A percentile compares a stretch with the other conserved stretches of the same genome.
Conservation (phyloP, 2,888 invertebrate species). For the Acronicta leporina region DNA sequence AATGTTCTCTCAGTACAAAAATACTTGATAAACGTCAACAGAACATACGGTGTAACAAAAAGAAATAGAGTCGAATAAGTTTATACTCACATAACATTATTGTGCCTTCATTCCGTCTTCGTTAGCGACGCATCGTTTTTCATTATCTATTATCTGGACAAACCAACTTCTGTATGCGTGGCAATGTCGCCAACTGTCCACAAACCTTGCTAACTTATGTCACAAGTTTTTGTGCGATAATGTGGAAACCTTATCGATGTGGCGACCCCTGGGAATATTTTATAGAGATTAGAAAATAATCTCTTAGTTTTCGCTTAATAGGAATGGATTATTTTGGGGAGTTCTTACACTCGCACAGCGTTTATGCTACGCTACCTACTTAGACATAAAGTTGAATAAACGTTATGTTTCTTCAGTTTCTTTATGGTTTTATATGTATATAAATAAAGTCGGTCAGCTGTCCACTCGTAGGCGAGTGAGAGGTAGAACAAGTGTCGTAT, state of each 20-base stretch:
- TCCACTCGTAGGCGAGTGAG: conserved; percentile 53
- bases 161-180: conserved; percentile 64
- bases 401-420: background rate
- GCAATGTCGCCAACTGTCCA: conserved; percentile 60
- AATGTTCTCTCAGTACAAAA: no score
- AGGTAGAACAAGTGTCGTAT: conserved; percentile 58
- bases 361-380: no score
- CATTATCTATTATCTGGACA: conserved; percentile 72
- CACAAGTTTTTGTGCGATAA: conserved; percentile 62
- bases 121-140: conserved; percentile 80
- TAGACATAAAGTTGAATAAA: background rate
- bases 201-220: conserved; percentile 66
- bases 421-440: conserved; percentile 24
- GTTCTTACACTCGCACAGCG: no score
- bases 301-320: conserved; percentile 8
- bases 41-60: no score
- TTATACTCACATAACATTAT: background rate
- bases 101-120: conserved; percentile 71
- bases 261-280: conserved; percentile 41
- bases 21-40: no score
- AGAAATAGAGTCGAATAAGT: background rate
- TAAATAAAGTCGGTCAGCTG: conserved; percentile 66
- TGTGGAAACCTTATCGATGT: conserved; percentile 39
- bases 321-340: conserved; percentile 12
- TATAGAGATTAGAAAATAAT: conserved; percentile 42